phyloP scores from a whole-genome alignment of 2,797 vertebrate genomes.

The Hydrolagus colliei region DNA sequence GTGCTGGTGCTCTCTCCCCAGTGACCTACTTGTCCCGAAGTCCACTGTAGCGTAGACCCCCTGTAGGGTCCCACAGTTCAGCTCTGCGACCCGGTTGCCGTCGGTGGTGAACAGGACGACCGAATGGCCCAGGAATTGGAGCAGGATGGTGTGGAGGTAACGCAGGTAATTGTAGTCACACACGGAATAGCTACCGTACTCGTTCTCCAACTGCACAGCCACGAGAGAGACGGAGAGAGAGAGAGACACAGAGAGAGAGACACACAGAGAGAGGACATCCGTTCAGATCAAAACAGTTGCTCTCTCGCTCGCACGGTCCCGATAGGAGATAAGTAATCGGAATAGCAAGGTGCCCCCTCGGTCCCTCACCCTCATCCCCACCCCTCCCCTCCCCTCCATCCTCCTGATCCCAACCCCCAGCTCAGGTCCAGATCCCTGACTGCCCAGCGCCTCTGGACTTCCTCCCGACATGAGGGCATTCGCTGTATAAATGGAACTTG shows the following conservation, averaged over 20 bases:
- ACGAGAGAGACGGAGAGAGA: not conserved
- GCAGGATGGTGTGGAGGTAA: slow-evolving; percentile 70
- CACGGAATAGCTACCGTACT: slow-evolving; percentile 85
- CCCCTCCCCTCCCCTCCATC: no score
- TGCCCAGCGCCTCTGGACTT: no score
- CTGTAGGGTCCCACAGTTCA: slow-evolving; percentile 75
- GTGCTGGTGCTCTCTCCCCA: not conserved
- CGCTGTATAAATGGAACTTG: no score
- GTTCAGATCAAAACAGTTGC: no score
- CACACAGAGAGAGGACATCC: not conserved
- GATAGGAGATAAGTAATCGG: no score
- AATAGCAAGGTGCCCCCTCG: no score
- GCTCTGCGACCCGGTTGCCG: slow-evolving; percentile 60
- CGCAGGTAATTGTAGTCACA: slow-evolving; percentile 82
- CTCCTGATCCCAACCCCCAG: no score
- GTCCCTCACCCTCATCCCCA: no score
- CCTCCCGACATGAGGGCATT: no score
- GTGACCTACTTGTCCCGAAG: slow-evolving; percentile 78
- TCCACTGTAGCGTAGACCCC: slow-evolving; percentile 83
- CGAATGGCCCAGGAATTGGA: slow-evolving; percentile 65
- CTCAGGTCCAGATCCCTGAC: no score
- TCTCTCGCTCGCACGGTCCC: no score
- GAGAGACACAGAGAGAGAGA: not conserved
- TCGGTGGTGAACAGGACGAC: slow-evolving; percentile 87
- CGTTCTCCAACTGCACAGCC: slow-evolving; percentile 79